phyloP scores from a whole-genome alignment of 2,113 vertebrate species.

The Istiophorus platypterus region DNA sequence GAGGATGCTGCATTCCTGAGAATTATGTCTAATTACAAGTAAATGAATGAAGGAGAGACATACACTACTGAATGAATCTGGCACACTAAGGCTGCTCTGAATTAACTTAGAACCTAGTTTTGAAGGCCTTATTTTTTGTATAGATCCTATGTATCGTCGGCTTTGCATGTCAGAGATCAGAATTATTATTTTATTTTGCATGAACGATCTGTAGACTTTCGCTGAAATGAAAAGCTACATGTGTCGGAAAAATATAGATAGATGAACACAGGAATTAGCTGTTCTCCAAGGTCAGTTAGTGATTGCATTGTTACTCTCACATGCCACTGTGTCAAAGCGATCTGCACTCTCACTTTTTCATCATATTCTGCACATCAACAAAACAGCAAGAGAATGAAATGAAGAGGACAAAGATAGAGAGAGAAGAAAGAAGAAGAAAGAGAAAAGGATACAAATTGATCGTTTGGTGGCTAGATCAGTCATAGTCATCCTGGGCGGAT shows the following conservation, averaged over 20 bases:
- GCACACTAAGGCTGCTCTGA: conserved; percentile 22
- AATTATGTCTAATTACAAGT: conserved; percentile 76
- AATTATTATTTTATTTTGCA: conserved; percentile 58
- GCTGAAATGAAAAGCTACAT: conserved; percentile 84
- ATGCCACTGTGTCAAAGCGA: conserved; percentile 92
- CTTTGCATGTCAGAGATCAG: conserved; percentile 29
- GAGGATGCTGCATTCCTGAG: conserved; percentile 58
- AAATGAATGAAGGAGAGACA: conserved; percentile 74
- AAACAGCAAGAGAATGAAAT: conserved; percentile 77
- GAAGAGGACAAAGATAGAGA: conserved; percentile 49
- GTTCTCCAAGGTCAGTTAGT: conserved; percentile 98
- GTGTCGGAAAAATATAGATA: conserved; percentile 91
- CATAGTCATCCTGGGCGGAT: conserved; percentile 98
- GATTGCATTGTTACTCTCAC: conserved; percentile 98
- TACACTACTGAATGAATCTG: conserved; percentile 48
- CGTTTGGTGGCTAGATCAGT: conserved; percentile 98
- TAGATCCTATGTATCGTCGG: not conserved
- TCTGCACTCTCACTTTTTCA: conserved; percentile 95
- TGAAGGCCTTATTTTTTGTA: not conserved
- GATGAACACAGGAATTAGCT: conserved; percentile 98
- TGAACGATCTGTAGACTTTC: conserved; percentile 54
- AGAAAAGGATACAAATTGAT: conserved; percentile 98
- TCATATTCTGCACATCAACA: conserved; percentile 97
- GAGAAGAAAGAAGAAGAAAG: conserved; percentile 59
- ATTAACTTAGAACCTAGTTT: conserved; percentile 1